phyloP scores from a whole-genome alignment of 1,140 invertebrate genomes.

The Drosophila burlai region DNA sequence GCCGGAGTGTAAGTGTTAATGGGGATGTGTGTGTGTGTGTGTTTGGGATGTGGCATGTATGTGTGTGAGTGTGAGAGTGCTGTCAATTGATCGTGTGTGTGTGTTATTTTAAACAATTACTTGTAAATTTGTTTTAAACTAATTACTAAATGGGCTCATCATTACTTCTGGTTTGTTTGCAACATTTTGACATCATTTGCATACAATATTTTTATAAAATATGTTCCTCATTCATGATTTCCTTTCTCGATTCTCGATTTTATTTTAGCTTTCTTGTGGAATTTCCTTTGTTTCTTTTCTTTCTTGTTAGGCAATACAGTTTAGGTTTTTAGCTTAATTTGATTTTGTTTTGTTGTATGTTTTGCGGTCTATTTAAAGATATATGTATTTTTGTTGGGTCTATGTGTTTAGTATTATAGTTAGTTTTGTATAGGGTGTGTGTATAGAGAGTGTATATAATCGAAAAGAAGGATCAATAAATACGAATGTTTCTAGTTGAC shows the following conservation, averaged over 20 bases:
- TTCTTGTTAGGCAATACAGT: conserved; percentile 68
- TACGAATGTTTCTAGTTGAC: conserved; percentile 81
- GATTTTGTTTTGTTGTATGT: conserved; percentile 51
- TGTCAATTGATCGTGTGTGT: conserved; percentile 59
- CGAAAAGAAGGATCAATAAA: conserved; percentile 73
- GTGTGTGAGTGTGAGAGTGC: conserved; percentile 6
- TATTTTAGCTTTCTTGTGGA: conserved; percentile 48
- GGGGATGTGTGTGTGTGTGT: conserved; percentile 18
- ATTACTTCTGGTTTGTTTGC: conserved; percentile 73
- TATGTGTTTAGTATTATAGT: conserved; percentile 47
- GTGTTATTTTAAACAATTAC: conserved; percentile 68
- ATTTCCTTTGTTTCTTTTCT: conserved; percentile 46
- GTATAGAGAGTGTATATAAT: conserved; percentile 51
- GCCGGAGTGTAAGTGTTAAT: conserved; percentile 50
- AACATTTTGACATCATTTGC: conserved; percentile 83
- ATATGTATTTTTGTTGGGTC: conserved; percentile 46
- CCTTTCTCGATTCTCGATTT: conserved; percentile 48
- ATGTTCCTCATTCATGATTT: conserved; percentile 63
- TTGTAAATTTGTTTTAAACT: conserved; percentile 83
- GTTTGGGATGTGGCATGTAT: conserved; percentile 17
- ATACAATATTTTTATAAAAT: conserved; percentile 84
- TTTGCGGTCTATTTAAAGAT: conserved; percentile 53
- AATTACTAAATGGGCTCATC: conserved; percentile 76
- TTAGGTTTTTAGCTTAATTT: conserved; percentile 77
- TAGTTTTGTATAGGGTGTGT: conserved; percentile 25